Evolutionary conservation across 1,140 invertebrate species (phyloP), one percentile per base, ranked within the genome.

Genomic region (Trachymyrmex cornetzi): DNA sequence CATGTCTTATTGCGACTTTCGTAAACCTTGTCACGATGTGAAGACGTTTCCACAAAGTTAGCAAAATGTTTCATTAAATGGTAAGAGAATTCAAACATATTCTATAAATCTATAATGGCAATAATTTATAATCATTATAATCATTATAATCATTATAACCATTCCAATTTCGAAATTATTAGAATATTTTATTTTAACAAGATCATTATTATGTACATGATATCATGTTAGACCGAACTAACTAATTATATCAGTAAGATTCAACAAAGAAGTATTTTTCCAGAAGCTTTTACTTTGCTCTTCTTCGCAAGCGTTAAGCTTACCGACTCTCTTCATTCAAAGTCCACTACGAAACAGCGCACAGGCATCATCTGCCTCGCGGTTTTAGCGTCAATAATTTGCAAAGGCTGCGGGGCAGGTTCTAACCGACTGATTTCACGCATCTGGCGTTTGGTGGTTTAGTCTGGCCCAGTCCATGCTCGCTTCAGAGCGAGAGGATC

Each of bases 401-500:
- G 85, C 87, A 93, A 93, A 92, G 89, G 89, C 89, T 89, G 87
- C 92, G 92, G 92, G 90, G 92, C 91, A 94, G 85, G 89, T 92
- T 94, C 91, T 92, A 93, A 92, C 85, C 89, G 88, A 94, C 93
- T 94, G 94, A 95, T 95, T 94, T 94, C 92, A 94, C 93, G 94
- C 94, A 95, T 95, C 94, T 95, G 94, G 94, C 94, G 94, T 94
- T 95, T 93, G 92, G 93, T 88, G 93, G 93, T 95, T 92, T 94
- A 92, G 92, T 91, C 91, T 93, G 93, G 93, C 90, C 90, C 85
- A 89, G 59, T 89, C 75, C 69, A 61, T 75, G 77, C 77, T 30
- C 61, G 57, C 67, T 88, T 66, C 50, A 61, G 71, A 82, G 44
- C 34, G 48, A 67, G 80, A 87, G 89, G 27, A 88, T 79, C 57